Conservation (phyloP, 2,113 vertebrate genomes). For the Mesitornis unicolor region DNA sequence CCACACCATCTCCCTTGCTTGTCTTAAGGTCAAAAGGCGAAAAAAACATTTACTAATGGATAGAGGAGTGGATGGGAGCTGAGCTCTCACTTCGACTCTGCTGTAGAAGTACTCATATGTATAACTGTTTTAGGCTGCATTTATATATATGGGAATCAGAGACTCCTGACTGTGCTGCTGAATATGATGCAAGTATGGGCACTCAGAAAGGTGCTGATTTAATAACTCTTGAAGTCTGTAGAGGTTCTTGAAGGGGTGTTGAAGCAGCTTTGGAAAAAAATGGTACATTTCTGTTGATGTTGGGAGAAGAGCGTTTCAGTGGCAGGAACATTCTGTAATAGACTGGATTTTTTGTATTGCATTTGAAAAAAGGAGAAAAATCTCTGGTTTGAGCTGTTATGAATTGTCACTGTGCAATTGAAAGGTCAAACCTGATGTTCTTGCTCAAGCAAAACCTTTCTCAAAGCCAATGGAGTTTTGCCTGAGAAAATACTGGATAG, state of each 20-base stretch:
- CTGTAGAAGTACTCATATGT: background rate
- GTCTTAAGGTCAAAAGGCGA: background rate
- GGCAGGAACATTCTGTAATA: background rate
- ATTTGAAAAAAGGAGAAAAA: background rate
- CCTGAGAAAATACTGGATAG: conserved; percentile 55
- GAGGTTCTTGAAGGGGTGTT: background rate
- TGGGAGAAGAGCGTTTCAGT: background rate
- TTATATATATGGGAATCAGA: background rate
- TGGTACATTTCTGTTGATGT: conserved; percentile 27
- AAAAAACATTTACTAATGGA: background rate
- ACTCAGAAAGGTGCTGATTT: conserved; percentile 3
- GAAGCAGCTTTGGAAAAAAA: background rate
- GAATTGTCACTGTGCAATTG: conserved; percentile 45
- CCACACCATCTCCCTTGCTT: background rate
- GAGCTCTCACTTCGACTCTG: background rate
- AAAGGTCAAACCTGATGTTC: conserved; percentile 58
- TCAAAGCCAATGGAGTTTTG: conserved; percentile 57
- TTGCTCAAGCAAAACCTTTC: conserved; percentile 23
- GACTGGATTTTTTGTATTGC: conserved; percentile 16
- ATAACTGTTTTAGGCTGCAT: background rate
- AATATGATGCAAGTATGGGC: background rate
- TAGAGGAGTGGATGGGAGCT: background rate
- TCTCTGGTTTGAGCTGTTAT: conserved; percentile 42
- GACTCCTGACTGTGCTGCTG: background rate
- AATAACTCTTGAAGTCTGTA: background rate